These are phyloP conservation scores for Casuarius casuarius DNA, from an alignment of 2,113 vertebrate species.

Conservation along the genomic window DNA sequence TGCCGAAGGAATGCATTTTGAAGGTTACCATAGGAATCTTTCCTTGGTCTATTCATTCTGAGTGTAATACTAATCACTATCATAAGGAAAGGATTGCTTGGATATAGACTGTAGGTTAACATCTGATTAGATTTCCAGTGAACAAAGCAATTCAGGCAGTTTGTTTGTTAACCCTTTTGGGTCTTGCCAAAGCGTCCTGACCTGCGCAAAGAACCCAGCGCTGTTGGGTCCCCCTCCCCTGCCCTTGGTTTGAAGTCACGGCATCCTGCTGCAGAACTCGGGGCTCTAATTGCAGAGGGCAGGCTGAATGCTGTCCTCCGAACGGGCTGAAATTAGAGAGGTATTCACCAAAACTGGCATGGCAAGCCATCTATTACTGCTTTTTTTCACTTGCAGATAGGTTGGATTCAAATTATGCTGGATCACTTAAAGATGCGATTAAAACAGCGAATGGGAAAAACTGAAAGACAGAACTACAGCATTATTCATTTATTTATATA, in stretches of 20 bases:
- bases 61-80: constrained; percentile 90
- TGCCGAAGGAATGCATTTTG: constrained; percentile 81
- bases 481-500: rapidly evolving
- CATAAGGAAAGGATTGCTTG: constrained; percentile 95
- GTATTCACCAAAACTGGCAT: background rate
- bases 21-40: constrained; percentile 88
- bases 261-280: background rate
- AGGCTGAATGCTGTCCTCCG: background rate
- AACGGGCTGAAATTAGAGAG: background rate
- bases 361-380: background rate
- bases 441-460: background rate
- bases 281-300: background rate
- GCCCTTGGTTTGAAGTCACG: background rate
- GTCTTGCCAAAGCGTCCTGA: constrained; percentile 61
- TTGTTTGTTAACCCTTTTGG: constrained; percentile 82
- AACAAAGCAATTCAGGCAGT: constrained; percentile 75
- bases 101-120: constrained; percentile 83
- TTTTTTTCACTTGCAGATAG: no score
- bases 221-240: background rate
- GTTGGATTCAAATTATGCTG: background rate
- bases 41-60: constrained; percentile 82
- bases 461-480: background rate
- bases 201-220: background rate
- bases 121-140: constrained; percentile 76
- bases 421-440: background rate